Evolutionary conservation across 2,113 vertebrate species (phyloP), one percentile per base, ranked within the genome.

Genomic region (Coptodon rendalli): DNA sequence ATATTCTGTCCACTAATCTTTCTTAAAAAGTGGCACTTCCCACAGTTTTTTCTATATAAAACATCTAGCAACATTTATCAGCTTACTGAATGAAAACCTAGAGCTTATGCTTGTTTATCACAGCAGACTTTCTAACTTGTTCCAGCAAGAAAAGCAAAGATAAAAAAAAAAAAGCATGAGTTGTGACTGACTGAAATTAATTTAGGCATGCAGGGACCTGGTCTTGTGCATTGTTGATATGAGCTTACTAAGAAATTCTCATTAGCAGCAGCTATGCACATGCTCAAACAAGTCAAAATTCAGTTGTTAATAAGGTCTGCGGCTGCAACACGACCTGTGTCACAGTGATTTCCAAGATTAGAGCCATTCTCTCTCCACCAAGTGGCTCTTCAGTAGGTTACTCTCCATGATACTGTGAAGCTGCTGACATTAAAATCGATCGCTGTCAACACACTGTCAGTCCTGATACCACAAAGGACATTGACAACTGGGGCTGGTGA

Each of bases 351-450:
- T 83, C 79, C 3, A 7, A 66, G 34, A 82, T 89, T 27, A 80
- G 59, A 83, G 31, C 73, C 57, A 36, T 40, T 80, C 34, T 86
- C 50, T 68, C 59, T 54, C 52, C 82, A 81, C 83, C 71, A 85
- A 88, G 85, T 90, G 80, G 76, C 91, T 61, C 80, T 61, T 66
- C 78, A 81, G 76, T 56, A 50, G 29, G 24, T 3, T 52, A n/a
- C 10, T 78, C 10, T 78, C 73, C 73, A n/a, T 31, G 54, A 87
- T 61, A 61, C 81, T 71, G 92, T 80, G 86, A 95, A 93, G 83
- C 86, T 56, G 87, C 88, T 93, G 95, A 95, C 92, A 85, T 83
- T 71, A 89, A 91, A 91, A 96, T 96, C 94, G 61, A 96, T 96
- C 8, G 16, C 87, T 93, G 95, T 93, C 94, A 92, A 90, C 93